A percentile compares a stretch with the other conserved stretches of the same genome.
Evolutionary conservation across 2,888 invertebrate species (phyloP).

Genomic region (Ophion costatus): DNA sequence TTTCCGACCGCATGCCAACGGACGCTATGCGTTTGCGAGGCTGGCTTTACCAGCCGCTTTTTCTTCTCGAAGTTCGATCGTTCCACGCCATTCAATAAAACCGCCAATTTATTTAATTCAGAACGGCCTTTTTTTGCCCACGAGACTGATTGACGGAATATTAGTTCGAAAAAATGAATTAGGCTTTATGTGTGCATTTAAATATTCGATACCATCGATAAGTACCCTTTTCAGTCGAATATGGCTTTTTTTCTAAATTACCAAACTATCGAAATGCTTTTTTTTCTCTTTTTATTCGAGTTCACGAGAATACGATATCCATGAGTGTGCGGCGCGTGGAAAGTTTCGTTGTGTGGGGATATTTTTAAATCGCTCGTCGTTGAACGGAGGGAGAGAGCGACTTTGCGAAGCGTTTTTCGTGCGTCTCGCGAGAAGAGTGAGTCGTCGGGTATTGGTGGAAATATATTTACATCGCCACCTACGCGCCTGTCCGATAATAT

Average conservation of each 20-base stretch:
- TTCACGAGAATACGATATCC: constrained; percentile 25
- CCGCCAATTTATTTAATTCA: background rate
- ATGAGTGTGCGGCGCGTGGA: constrained; percentile 44
- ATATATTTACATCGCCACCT: constrained; percentile 52
- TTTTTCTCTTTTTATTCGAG: background rate
- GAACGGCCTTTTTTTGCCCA: too few relatives aligned
- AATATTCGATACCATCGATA: too few relatives aligned
- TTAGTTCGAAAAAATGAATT: too few relatives aligned
- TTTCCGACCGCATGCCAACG: constrained; percentile 37
- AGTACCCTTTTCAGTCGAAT: too few relatives aligned
- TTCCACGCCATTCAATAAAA: background rate
- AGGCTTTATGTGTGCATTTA: too few relatives aligned
- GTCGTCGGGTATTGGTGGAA: constrained; percentile 26
- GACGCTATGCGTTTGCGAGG: background rate
- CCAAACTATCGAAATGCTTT: too few relatives aligned
- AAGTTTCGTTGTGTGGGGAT: constrained; percentile 68
- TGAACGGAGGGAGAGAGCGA: background rate
- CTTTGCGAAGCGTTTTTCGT: constrained; percentile 20
- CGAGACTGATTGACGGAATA: too few relatives aligned
- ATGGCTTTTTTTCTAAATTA: background rate
- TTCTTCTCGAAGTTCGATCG: constrained; percentile 7
- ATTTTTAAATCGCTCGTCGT: constrained; percentile 71
- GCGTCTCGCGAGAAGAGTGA: constrained; percentile 27
- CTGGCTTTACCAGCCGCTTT: constrained; percentile 35
- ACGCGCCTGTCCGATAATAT: constrained; percentile 48